A percentile compares a stretch with the other conserved stretches of the same genome.
Evolutionary conservation across 2,888 invertebrate species (phyloP).

Genomic region (Eucriotettix oculatus): DNA sequence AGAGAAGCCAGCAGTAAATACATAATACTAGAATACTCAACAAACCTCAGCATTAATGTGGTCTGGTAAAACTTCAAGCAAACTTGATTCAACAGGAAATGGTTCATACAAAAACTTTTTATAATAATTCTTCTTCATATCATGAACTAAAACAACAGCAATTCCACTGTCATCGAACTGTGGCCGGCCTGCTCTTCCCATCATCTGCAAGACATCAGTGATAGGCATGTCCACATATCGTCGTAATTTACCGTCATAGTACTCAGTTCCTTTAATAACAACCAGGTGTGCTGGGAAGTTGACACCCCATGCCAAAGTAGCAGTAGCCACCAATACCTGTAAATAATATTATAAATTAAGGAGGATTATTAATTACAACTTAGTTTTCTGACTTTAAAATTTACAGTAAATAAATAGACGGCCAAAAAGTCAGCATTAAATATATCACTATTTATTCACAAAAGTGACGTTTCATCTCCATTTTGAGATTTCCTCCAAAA

Average conservation of each 20-base stretch:
- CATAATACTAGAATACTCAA: no score
- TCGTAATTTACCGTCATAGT: conserved; percentile 90
- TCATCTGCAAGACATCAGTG: conserved; percentile 99
- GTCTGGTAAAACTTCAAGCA: conserved; percentile 81
- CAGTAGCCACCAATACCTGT: conserved; percentile 83
- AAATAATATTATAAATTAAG: conserved; percentile 5
- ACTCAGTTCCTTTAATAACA: conserved; percentile 98
- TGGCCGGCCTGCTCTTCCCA: conserved; percentile 95
- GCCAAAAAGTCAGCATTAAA: no score
- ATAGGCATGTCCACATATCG: conserved; percentile 99
- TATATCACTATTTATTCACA: no score
- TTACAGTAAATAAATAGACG: no score
- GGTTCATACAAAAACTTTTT: conserved; percentile 98
- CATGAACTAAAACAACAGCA: conserved; percentile 80
- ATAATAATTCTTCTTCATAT: conserved; percentile 96
- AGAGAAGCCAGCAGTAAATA: no score
- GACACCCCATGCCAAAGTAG: conserved; percentile 98
- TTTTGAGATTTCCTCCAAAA: no score
- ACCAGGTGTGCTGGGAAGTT: conserved; percentile 97
- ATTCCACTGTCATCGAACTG: conserved; percentile 90
- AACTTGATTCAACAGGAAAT: conserved; percentile 94
- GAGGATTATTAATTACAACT: no score
- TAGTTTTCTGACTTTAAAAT: no score
- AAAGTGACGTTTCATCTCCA: no score
- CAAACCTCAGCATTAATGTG: conserved; percentile 93